These are phyloP conservation scores for Phalera bucephala DNA, from an alignment of 2,888 invertebrate genomes.

Conservation along the genomic window DNA sequence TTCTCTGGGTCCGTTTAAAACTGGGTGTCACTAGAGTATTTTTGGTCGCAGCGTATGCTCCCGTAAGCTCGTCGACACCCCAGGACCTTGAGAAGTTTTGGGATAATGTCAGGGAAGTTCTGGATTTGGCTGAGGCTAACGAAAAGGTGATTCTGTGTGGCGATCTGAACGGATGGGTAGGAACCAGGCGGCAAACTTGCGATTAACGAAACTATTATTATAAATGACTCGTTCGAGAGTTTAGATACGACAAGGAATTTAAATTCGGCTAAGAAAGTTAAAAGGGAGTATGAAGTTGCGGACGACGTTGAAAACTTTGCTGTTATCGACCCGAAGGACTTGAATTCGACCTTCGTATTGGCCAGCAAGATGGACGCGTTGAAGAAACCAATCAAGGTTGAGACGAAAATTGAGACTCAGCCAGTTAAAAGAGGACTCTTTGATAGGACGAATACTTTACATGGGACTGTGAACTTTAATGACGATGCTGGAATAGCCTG, in stretches of 20 bases:
- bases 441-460: constrained; percentile 64
- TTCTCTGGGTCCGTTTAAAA: no score
- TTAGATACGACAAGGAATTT: constrained; percentile 55
- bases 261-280: constrained; percentile 66
- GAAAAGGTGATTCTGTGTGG: no score
- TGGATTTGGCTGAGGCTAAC: no score
- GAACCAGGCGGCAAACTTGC: no score
- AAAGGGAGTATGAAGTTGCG: constrained; percentile 41
- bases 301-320: constrained; percentile 53
- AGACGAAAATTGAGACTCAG: constrained; percentile 29
- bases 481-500: no score
- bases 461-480: constrained; percentile 51
- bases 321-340: constrained; percentile 55
- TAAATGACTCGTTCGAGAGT: constrained; percentile 68
- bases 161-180: no score
- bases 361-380: constrained; percentile 54
- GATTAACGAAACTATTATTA: constrained; percentile 69
- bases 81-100: no score
- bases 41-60: no score
- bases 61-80: no score
- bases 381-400: constrained; percentile 44
- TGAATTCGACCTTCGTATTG: constrained; percentile 75
- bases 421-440: constrained; percentile 52
- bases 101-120: no score
- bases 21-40: no score